Evolutionary conservation across 2,113 vertebrate genomes (phyloP).

Genomic region (Sinocyclocheilus grahami): DNA sequence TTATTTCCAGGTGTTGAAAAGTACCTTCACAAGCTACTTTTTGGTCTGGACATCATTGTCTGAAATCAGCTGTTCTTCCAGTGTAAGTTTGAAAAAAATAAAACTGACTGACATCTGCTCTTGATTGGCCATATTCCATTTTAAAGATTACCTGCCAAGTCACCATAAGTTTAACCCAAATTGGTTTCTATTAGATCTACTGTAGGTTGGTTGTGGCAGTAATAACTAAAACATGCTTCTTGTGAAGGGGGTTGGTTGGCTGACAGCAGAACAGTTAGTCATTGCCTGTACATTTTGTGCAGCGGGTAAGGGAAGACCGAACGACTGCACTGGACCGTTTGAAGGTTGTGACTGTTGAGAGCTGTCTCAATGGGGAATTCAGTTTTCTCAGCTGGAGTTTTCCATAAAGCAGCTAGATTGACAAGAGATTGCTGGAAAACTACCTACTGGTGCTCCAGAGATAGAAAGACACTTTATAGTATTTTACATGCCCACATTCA

Average conservation of each 20-base stretch:
- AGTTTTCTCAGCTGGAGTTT: conserved; percentile 4
- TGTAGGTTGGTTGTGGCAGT: not conserved
- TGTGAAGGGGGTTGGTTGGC: not conserved
- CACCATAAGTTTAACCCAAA: not conserved
- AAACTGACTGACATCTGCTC: not conserved
- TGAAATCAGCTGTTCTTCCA: conserved; percentile 2
- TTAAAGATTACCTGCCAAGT: not conserved
- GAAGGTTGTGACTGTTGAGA: not conserved
- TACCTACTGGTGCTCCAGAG: not conserved
- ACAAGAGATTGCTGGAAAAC: not conserved
- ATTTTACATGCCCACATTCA: not conserved
- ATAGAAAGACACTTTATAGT: not conserved
- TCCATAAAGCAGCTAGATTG: not conserved
- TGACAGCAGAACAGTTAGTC: not conserved
- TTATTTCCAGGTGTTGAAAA: not conserved
- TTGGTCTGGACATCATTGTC: not conserved
- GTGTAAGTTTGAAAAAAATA: not conserved
- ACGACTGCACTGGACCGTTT: not conserved
- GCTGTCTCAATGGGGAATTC: not conserved
- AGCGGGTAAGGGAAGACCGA: not conserved
- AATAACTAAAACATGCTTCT: not conserved
- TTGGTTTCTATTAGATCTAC: not conserved
- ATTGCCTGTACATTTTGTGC: not conserved
- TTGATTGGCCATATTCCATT: not conserved
- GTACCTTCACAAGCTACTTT: not conserved